A percentile compares a stretch with the other conserved stretches of the same genome.
These are phyloP conservation scores for Hartigia nigra DNA, from an alignment of 2,888 invertebrate species.

Conservation along the genomic window DNA sequence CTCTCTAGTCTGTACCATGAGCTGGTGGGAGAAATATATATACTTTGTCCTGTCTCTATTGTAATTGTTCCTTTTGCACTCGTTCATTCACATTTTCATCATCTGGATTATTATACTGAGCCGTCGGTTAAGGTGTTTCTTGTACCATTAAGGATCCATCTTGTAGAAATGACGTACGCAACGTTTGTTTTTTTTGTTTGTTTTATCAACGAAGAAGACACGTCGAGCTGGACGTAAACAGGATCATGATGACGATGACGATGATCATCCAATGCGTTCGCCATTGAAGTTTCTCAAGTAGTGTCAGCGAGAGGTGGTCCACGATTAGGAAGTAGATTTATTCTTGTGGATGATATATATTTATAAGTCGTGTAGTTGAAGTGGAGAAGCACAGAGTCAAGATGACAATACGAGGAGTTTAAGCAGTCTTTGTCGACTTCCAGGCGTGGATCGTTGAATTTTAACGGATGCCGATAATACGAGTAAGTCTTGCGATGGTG, in stretches of 20 bases:
- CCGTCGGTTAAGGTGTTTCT: background rate
- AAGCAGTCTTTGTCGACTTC: too few relatives aligned
- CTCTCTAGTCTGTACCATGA: background rate
- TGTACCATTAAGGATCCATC: background rate
- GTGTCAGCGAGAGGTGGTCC: background rate
- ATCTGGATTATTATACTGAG: background rate
- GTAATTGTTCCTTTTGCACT: background rate
- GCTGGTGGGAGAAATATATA: background rate
- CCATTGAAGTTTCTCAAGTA: background rate
- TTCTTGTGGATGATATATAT: background rate
- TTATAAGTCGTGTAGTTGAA: background rate
- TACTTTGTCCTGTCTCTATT: background rate
- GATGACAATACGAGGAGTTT: too few relatives aligned
- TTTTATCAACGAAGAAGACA: background rate
- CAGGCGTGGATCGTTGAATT: background rate
- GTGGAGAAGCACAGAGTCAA: too few relatives aligned
- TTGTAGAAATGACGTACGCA: background rate
- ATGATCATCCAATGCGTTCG: background rate
- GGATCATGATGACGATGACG: background rate
- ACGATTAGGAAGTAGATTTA: background rate
- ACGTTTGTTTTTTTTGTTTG: background rate
- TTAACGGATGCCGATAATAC: background rate
- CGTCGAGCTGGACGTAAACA: background rate
- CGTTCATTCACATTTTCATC: background rate
- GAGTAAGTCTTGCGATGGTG: background rate